These are phyloP conservation scores for Lysandra coridon DNA, from an alignment of 2,888 invertebrate genomes.

Conservation along the genomic window DNA sequence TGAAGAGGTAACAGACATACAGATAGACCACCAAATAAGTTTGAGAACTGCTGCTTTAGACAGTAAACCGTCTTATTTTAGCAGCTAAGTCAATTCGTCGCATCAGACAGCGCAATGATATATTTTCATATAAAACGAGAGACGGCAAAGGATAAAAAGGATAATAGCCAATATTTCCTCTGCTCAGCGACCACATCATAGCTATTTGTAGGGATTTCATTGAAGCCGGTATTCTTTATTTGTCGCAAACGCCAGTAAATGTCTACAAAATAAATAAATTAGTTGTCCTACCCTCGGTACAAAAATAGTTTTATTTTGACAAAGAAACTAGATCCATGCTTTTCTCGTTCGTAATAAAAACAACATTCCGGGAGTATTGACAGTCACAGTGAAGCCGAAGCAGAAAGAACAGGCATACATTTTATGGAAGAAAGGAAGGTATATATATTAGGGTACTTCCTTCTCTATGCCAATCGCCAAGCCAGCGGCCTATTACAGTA, in stretches of 20 bases:
- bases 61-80: background rate
- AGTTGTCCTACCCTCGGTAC: background rate
- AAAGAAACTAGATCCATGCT: background rate
- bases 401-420: no score
- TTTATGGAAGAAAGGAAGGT: no score
- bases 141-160: background rate
- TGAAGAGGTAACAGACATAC: no score
- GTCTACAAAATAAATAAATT: background rate
- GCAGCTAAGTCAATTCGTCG: background rate
- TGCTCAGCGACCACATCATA: background rate
- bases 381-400: no score
- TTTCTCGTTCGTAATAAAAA: no score
- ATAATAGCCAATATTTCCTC: constrained; percentile 11
- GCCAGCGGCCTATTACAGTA: no score
- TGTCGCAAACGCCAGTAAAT: background rate
- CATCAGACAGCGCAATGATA: background rate
- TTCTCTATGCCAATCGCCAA: no score
- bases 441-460: no score
- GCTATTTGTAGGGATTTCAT: constrained; percentile 12
- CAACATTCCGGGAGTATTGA: no score
- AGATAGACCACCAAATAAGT: no score
- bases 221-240: background rate
- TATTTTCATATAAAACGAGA: constrained; percentile 9
- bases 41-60: background rate
- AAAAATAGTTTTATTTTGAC: background rate